A percentile compares a stretch with the other conserved stretches of the same genome.
These are phyloP conservation scores for Cheilinus undulatus DNA, from an alignment of 2,113 vertebrate genomes.

Conservation along the genomic window DNA sequence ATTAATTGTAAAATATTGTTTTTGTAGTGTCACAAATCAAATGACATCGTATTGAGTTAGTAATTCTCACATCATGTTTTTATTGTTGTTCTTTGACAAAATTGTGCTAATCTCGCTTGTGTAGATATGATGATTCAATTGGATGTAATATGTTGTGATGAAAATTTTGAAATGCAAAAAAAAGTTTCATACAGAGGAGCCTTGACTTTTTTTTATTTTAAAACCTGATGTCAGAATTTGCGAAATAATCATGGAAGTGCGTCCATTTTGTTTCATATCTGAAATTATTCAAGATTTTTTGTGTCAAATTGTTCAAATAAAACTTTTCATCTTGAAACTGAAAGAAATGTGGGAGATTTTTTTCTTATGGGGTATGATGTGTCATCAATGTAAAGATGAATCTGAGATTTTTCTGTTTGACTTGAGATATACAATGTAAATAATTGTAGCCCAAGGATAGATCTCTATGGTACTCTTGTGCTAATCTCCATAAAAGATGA, in stretches of 20 bases:
- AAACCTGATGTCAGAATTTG: slow-evolving; percentile 38
- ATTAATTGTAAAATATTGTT: slow-evolving; percentile 57
- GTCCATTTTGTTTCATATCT: slow-evolving; percentile 72
- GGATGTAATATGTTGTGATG: slow-evolving; percentile 36
- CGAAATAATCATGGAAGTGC: slow-evolving; percentile 28
- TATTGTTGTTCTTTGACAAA: slow-evolving; percentile 63
- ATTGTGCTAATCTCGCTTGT: slow-evolving; percentile 62
- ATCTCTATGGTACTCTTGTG: too few relatives aligned
- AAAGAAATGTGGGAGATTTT: slow-evolving; percentile 24
- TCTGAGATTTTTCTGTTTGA: too few relatives aligned
- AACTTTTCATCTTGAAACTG: slow-evolving; percentile 64
- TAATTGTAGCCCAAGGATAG: too few relatives aligned
- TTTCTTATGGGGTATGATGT: too few relatives aligned
- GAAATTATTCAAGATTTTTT: slow-evolving; percentile 53
- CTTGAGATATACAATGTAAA: too few relatives aligned
- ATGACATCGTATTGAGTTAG: slow-evolving; percentile 30
- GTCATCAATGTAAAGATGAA: too few relatives aligned
- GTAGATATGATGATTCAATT: slow-evolving; percentile 45
- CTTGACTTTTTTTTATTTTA: slow-evolving; percentile 48
- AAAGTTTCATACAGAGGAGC: slow-evolving; percentile 32
- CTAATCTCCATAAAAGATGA: too few relatives aligned
- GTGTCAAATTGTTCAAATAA: slow-evolving; percentile 70
- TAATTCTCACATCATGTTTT: slow-evolving; percentile 37
- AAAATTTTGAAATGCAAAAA: slow-evolving; percentile 43
- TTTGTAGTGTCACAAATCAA: slow-evolving; percentile 55